A percentile compares a stretch with the other conserved stretches of the same genome.
These are phyloP conservation scores for Ctenopoma multispine DNA, from an alignment of 2,797 vertebrate species.

Conservation along the genomic window DNA sequence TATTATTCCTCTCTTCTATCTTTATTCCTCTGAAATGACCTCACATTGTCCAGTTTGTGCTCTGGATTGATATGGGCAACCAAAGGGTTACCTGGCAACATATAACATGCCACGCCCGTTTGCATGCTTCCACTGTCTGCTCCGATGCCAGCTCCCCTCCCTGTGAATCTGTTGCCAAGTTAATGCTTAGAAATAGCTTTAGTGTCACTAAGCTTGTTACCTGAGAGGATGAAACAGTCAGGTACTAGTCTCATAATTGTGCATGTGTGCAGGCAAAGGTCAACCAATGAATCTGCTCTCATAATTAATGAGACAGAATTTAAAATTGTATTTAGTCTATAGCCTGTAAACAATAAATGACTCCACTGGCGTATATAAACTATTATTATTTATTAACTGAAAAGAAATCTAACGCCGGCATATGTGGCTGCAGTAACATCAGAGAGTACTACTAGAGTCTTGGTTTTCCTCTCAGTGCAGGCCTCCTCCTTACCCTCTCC, in stretches of 20 bases:
- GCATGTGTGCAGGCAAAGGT: slow-evolving; percentile 20
- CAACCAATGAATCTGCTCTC: not conserved
- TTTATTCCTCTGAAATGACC: slow-evolving; percentile 11
- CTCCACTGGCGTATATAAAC: not conserved
- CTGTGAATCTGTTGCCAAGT: slow-evolving; percentile 66
- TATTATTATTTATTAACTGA: not conserved
- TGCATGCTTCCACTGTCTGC: slow-evolving; percentile 48
- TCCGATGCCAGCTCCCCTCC: slow-evolving; percentile 13
- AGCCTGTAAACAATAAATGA: not conserved
- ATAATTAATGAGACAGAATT: not conserved
- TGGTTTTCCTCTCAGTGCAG: slow-evolving; percentile 29
- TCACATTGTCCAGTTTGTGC: slow-evolving; percentile 3
- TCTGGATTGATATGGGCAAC: slow-evolving; percentile 27
- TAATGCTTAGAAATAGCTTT: slow-evolving; percentile 76
- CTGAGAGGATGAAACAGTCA: slow-evolving; percentile 58
- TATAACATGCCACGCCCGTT: slow-evolving; percentile 55
- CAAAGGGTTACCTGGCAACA: slow-evolving; percentile 61
- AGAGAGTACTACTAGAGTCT: slow-evolving; percentile 15
- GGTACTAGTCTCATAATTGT: slow-evolving; percentile 38
- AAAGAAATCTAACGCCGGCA: not conserved
- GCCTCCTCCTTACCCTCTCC: slow-evolving; percentile 44
- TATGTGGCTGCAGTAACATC: slow-evolving; percentile 16
- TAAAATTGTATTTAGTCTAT: not conserved
- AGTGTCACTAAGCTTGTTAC: slow-evolving; percentile 76
- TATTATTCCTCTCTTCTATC: rapidly evolving